These are phyloP conservation scores for Drosophila sturtevanti DNA, from an alignment of 1,140 invertebrate species.

Conservation along the genomic window DNA sequence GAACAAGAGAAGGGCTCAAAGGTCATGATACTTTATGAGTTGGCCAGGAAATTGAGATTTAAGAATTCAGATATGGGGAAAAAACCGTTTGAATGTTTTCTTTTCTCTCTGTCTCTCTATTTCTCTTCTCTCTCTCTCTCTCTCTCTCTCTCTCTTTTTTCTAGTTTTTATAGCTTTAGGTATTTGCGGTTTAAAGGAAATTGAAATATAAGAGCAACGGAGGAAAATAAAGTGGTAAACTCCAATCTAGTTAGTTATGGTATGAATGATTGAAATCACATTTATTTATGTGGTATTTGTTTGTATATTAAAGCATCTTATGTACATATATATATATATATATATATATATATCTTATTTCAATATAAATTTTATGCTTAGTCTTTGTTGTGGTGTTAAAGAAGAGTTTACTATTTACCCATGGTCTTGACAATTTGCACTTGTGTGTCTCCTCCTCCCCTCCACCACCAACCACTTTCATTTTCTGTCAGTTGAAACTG, in stretches of 20 bases:
- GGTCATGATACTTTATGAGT: conserved; percentile 28
- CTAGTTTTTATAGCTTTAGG: not conserved
- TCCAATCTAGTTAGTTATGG: too few relatives aligned
- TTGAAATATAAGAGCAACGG: conserved; percentile 14
- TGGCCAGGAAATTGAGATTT: conserved; percentile 26
- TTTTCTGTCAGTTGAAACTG: not conserved
- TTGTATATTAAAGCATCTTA: not conserved
- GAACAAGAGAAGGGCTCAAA: conserved; percentile 6
- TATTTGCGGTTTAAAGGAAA: conserved; percentile 8
- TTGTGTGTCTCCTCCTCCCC: too few relatives aligned
- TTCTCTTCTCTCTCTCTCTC: too few relatives aligned
- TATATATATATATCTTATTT: not conserved
- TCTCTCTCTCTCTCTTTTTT: not conserved
- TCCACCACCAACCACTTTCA: not conserved
- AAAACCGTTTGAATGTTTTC: not conserved
- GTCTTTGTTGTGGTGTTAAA: not conserved
- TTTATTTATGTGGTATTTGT: not conserved
- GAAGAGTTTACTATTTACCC: conserved; percentile 5
- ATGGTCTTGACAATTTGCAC: not conserved
- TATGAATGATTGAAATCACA: not conserved
- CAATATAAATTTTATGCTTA: not conserved
- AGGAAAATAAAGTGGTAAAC: not conserved
- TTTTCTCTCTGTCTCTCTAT: too few relatives aligned
- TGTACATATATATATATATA: not conserved
- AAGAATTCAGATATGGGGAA: conserved; percentile 24